These are phyloP conservation scores for Drosophila vallismaia DNA, from an alignment of 2,888 invertebrate species.

Conservation along the genomic window DNA sequence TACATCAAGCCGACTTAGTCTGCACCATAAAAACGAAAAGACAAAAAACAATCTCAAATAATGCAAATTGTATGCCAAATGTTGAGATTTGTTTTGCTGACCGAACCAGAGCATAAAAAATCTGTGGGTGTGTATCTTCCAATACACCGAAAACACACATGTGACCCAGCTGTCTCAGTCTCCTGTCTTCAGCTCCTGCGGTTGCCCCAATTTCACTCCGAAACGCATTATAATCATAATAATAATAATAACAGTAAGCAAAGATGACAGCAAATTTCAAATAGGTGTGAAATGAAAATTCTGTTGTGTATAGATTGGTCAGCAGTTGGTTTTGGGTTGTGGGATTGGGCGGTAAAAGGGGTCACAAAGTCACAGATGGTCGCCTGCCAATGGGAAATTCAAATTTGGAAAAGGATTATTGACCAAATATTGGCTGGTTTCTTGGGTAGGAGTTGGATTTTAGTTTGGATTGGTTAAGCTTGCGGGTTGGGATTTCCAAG, in stretches of 20 bases:
- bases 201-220: conserved; percentile 63
- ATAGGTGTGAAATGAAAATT: conserved; percentile 59
- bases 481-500: conserved; percentile 18
- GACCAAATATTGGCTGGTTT: conserved; percentile 38
- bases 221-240: conserved; percentile 60
- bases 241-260: conserved; percentile 55
- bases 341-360: conserved; percentile 13
- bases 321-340: conserved; percentile 35
- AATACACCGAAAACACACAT: conserved; percentile 36
- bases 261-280: conserved; percentile 43
- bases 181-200: conserved; percentile 29
- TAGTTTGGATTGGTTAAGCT: conserved; percentile 17
- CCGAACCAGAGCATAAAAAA: conserved; percentile 20
- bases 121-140: conserved; percentile 4
- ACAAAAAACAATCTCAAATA: conserved; percentile 39
- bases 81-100: conserved; percentile 53
- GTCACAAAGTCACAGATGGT: conserved; percentile 56
- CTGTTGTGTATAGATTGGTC: conserved; percentile 38
- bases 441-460: conserved; percentile 2
- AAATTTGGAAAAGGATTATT: conserved; percentile 62
- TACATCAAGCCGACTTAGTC: conserved; percentile 71
- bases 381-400: conserved; percentile 49
- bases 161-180: conserved; percentile 47
- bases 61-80: conserved; percentile 73
- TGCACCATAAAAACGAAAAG: conserved; percentile 19